Conservation (phyloP, 2,113 vertebrate genomes). For the Salvelinus fontinalis region DNA sequence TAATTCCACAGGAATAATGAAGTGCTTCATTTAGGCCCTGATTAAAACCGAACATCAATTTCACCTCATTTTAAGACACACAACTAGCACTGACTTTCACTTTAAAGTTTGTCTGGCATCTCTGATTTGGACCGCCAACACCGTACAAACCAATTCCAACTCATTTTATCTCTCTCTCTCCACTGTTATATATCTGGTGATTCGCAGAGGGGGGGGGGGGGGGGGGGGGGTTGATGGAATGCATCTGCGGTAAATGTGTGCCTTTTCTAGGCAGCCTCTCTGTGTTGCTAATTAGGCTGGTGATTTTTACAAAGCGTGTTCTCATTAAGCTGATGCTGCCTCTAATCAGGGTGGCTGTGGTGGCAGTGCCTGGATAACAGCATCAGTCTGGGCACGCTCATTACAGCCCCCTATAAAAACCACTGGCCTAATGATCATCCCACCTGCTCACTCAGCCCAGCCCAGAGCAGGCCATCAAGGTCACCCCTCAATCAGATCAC, state of each 20-base stretch:
- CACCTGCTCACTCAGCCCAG: conserved; percentile 1
- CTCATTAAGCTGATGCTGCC: conserved; percentile 42
- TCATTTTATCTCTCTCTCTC: neutral
- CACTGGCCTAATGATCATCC: conserved; percentile 2
- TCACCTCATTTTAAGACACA: neutral
- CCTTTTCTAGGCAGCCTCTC: conserved; percentile 21
- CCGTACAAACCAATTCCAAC: neutral
- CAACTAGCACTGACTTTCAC: neutral
- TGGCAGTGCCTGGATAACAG: conserved; percentile 30
- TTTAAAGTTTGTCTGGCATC: neutral
- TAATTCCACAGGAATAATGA: conserved; percentile 13
- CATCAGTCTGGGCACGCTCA: conserved; percentile 28
- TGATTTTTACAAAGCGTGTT: conserved; percentile 20
- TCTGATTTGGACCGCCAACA: neutral
- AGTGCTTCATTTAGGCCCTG: conserved; percentile 4
- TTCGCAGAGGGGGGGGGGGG: neutral
- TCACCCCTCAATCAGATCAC: neutral
- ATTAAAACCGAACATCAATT: conserved; percentile 20
- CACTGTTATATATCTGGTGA: neutral
- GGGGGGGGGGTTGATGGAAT: neutral
- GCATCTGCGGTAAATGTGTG: conserved; percentile 21
- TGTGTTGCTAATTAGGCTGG: conserved; percentile 35
- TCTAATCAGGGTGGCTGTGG: conserved; percentile 43
- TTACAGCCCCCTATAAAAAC: conserved; percentile 7
- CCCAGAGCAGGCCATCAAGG: neutral